A percentile compares a stretch with the other conserved stretches of the same genome.
phyloP scores from a whole-genome alignment of 2,888 invertebrate genomes.

The Linyphia triangularis region DNA sequence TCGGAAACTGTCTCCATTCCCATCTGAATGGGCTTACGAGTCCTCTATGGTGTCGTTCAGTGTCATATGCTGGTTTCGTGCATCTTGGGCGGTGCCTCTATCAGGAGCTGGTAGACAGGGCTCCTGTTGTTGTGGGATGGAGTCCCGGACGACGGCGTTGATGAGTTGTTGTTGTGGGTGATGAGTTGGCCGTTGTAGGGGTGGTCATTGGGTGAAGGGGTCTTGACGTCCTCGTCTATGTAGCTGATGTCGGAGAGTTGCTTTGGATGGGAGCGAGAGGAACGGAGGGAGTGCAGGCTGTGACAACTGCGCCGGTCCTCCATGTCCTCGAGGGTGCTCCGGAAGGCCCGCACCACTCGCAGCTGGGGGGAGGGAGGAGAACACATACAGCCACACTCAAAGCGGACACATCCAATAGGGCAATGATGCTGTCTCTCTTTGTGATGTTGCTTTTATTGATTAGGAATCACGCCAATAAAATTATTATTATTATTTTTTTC shows the following conservation, averaged over 20 bases:
- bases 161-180: constrained; percentile 69
- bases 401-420: no score
- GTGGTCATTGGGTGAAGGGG: constrained; percentile 79
- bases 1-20: no score
- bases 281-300: constrained; percentile 91
- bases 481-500: no score
- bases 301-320: constrained; percentile 99
- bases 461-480: no score
- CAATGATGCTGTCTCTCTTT: no score
- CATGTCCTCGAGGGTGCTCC: constrained; percentile 99
- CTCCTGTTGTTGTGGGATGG: constrained; percentile 52
- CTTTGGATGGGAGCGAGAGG: constrained; percentile 87
- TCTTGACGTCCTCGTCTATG: constrained; percentile 85
- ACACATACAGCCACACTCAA: constrained; percentile 79
- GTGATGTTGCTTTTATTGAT: no score
- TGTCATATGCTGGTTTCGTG: constrained; percentile 86
- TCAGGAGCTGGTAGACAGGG: constrained; percentile 76
- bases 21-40: no score
- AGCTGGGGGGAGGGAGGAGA: constrained; percentile 87
- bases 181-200: constrained; percentile 71
- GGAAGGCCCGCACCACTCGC: constrained; percentile 99
- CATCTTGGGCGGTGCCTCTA: constrained; percentile 80
- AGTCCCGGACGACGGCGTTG: constrained; percentile 70
- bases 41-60: no score
- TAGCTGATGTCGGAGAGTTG: constrained; percentile 91